Evolutionary conservation across 2,797 vertebrate genomes (phyloP).

Genomic region (Morus bassanus): DNA sequence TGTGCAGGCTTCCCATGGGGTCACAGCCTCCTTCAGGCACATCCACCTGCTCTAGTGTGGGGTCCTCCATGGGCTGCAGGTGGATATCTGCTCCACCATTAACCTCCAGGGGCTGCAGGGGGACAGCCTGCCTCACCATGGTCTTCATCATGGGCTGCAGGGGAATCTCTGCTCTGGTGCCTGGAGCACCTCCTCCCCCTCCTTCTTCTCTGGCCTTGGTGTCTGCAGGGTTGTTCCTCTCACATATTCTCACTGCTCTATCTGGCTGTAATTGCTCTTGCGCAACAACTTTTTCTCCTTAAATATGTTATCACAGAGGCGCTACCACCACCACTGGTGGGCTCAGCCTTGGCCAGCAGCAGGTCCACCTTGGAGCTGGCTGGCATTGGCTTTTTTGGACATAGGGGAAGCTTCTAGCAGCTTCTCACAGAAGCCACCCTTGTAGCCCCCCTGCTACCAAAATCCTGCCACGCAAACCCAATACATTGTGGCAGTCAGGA

Average conservation of each 20-base stretch:
- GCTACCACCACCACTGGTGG: background rate
- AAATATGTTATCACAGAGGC: background rate
- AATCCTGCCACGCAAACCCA: background rate
- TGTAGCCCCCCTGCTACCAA: background rate
- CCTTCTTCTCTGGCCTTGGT: background rate
- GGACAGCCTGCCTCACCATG: background rate
- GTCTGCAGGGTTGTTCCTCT: background rate
- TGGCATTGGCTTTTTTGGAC: background rate
- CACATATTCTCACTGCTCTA: background rate
- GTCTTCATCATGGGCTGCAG: background rate
- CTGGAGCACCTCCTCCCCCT: background rate
- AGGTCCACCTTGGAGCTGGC: background rate
- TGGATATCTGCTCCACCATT: background rate
- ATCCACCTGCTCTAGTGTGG: background rate
- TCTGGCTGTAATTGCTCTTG: background rate
- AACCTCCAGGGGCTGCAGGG: background rate
- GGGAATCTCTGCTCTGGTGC: background rate
- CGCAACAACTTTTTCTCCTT: background rate
- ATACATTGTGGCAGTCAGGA: background rate
- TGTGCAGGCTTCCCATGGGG: no score
- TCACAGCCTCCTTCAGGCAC: background rate
- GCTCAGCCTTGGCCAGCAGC: background rate
- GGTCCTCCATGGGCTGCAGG: background rate
- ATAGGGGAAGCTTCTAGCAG: background rate
- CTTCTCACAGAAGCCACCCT: background rate